Conservation (phyloP, 1,140 invertebrate species). For the Drosophila ogumai region DNA sequence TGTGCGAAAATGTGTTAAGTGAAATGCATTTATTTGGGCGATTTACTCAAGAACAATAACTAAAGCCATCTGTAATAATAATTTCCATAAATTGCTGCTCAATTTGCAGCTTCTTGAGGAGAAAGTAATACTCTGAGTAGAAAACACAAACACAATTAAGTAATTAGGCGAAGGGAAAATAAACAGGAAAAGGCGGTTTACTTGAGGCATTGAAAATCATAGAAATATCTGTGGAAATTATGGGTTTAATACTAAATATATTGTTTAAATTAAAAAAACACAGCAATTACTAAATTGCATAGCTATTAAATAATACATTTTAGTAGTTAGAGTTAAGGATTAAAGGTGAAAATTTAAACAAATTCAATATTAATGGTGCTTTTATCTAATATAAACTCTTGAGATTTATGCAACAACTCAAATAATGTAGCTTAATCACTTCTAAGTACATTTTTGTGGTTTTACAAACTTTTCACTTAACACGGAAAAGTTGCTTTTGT, state of each 20-base stretch:
- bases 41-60: constrained; percentile 15
- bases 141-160: constrained; percentile 5
- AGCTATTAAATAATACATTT: background rate
- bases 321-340: too few species aligned
- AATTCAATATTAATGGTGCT: background rate
- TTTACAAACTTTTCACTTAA: constrained; percentile 30
- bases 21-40: constrained; percentile 10
- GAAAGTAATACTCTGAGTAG: background rate
- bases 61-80: background rate
- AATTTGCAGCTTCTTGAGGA: background rate
- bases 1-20: constrained; percentile 27
- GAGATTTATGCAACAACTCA: constrained; percentile 6
- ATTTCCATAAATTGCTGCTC: background rate
- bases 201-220: background rate
- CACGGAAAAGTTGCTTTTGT: constrained; percentile 28
- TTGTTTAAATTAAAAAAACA: background rate
- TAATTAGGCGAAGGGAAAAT: constrained; percentile 4
- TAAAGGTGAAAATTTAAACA: background rate
- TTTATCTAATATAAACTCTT: background rate
- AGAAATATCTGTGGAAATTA: background rate
- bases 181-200: background rate
- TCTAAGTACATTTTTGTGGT: constrained; percentile 13
- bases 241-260: too few species aligned
- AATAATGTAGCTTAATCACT: constrained; percentile 16
- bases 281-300: background rate